Evolutionary conservation across 2,888 invertebrate genomes (phyloP), one percentile per base, ranked within the genome.

Genomic region (Phalangium opilio): DNA sequence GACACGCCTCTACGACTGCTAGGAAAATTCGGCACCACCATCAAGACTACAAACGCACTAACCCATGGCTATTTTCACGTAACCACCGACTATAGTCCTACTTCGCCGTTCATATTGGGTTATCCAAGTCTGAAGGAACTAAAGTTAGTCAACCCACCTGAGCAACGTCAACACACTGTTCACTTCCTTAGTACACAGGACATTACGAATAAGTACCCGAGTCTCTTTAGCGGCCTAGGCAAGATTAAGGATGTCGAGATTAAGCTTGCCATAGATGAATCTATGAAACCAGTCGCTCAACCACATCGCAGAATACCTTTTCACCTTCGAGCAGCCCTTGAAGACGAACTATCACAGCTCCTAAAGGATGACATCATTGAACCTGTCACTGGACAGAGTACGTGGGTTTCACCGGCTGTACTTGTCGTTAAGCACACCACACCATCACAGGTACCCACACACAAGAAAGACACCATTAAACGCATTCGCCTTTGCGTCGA

Each of bases 271-370:
- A 43, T 54, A 3, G 50, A 57, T 33, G 41, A 50, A 36, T 36
- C 4, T 17, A 45, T 53, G 1, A 34, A 11, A 17, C 49, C 57
- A 2, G 43, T 52, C 15, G 43, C 49, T 3, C 53, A 58, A 36
- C 42, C 21, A 20, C 51, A 51, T 18, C 34, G 54, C 18, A 10
- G 57, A 3, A 54, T 55, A 19, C 56, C 57, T 2, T 58, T 58
- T 45, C 54, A 53, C 34, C n/a, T 57, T 5, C 17, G 55, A 7
- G 41, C 55, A 19, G 47, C 54, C 15, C 38, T 51, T 3, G 15
- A 38, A 12, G 14, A 38, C 10, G 18, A 38, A 14, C n/a, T 38
- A 38, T 12, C 10, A 8, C 15, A 38, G 14, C 3, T 2, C 10
- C 8, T 17, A 14, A 14, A 38, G 14, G 14, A 10, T 15, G 14